Conservation (phyloP, 2,888 invertebrate genomes). For the Caenorhabditis afra region DNA sequence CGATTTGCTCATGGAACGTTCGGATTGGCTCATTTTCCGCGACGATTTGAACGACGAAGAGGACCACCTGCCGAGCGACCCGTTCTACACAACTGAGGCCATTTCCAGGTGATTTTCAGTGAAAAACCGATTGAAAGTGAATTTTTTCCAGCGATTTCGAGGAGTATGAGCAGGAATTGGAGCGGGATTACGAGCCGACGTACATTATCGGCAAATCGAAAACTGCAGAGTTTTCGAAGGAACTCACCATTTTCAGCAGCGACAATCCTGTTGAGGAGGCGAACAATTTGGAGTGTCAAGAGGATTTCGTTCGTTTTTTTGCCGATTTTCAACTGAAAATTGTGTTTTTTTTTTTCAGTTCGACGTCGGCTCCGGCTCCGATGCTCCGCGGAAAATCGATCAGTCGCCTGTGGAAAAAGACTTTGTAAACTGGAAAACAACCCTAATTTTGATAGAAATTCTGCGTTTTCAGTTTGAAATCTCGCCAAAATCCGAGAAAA, state of each 20-base stretch:
- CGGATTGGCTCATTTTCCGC: slow-evolving; percentile 39
- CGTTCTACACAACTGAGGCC: slow-evolving; percentile 27
- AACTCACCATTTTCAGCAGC: neutral
- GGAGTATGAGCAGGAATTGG: slow-evolving; percentile 33
- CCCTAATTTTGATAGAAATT: too few species aligned
- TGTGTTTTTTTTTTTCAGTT: neutral
- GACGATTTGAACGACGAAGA: slow-evolving; percentile 42
- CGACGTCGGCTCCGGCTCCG: neutral
- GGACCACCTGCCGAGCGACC: slow-evolving; percentile 29
- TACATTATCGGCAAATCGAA: neutral
- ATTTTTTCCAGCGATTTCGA: slow-evolving; percentile 33
- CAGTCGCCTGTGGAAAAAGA: neutral
- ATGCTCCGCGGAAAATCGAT: neutral
- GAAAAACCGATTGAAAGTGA: neutral
- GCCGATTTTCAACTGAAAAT: neutral
- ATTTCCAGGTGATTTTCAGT: slow-evolving; percentile 22
- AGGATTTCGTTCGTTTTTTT: slow-evolving; percentile 20
- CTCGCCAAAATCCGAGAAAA: too few species aligned
- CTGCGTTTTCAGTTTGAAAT: too few species aligned
- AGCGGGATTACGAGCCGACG: slow-evolving; percentile 18
- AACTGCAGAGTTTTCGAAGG: neutral
- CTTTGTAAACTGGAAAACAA: too few species aligned
- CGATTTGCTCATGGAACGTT: slow-evolving; percentile 33
- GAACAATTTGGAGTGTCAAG: slow-evolving; percentile 10
- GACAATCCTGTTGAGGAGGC: neutral